Percentiles rank a stretch among this genome's conserved stretches.
phyloP scores from a whole-genome alignment of 30 jellyfish, hydroid and myxozoan species.

The Haliclystus octoradiatus region DNA sequence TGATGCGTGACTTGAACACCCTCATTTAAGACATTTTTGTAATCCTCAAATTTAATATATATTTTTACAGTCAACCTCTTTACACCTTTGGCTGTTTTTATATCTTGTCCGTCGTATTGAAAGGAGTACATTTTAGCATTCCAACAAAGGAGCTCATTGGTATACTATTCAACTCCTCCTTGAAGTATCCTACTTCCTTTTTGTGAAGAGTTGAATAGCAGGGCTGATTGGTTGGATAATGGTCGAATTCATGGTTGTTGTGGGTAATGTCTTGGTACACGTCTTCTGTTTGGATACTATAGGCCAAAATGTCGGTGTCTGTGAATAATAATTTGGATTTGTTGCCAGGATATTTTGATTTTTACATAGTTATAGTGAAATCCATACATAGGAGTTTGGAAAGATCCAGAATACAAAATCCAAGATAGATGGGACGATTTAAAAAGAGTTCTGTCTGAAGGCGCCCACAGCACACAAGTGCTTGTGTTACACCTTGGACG shows the following conservation, averaged over 20 bases:
- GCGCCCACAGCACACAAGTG: slow-evolving; percentile 31
- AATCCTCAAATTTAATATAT: slow-evolving; percentile 10
- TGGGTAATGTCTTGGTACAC: slow-evolving; percentile 19
- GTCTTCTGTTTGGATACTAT: slow-evolving; percentile 55
- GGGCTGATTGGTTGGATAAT: slow-evolving; percentile 1
- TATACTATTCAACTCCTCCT: slow-evolving; percentile 36
- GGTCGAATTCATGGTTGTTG: slow-evolving; percentile 13
- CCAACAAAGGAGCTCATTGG: slow-evolving; percentile 39
- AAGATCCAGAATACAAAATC: slow-evolving; percentile 40
- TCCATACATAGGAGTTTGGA: slow-evolving; percentile 50
- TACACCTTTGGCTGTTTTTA: slow-evolving; percentile 32
- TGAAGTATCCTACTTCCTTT: slow-evolving; percentile 26
- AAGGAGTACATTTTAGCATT: slow-evolving; percentile 36
- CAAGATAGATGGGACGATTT: slow-evolving; percentile 47
- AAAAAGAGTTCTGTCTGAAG: slow-evolving; percentile 11
- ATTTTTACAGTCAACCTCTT: slow-evolving; percentile 22
- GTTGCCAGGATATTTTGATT: slow-evolving; percentile 6
- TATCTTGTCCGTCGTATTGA: slow-evolving; percentile 6
- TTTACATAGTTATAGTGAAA: slow-evolving; percentile 54
- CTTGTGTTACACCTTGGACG: slow-evolving; percentile 16
- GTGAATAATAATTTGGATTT: slow-evolving; percentile 29
- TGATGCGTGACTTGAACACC: no score
- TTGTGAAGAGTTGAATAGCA: slow-evolving; percentile 6
- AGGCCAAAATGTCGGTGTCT: slow-evolving; percentile 49
- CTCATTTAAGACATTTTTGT: no score